These are phyloP conservation scores for Andrena trimmerana DNA, from an alignment of 2,888 invertebrate genomes.

Conservation along the genomic window DNA sequence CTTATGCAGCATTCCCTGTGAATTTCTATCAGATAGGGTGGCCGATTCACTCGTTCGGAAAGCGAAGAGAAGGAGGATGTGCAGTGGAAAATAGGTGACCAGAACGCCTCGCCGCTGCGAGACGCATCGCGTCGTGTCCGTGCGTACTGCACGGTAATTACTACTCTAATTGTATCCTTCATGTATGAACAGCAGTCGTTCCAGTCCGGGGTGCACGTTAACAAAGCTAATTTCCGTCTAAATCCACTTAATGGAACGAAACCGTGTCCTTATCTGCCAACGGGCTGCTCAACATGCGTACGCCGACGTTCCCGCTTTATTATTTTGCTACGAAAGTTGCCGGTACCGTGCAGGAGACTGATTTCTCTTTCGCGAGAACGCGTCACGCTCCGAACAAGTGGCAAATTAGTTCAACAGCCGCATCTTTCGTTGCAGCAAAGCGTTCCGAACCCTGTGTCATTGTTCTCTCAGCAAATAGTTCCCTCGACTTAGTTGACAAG, in stretches of 20 bases:
- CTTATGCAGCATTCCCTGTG: neutral
- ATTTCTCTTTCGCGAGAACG: conserved; percentile 49
- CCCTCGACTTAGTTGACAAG: too few relatives aligned
- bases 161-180: conserved; percentile 66
- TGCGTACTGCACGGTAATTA: conserved; percentile 62
- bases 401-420: conserved; percentile 33
- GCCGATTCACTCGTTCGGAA: conserved; percentile 32
- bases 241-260: conserved; percentile 62
- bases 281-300: conserved; percentile 43
- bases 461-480: neutral
- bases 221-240: conserved; percentile 70
- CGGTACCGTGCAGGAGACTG: conserved; percentile 20
- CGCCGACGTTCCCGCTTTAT: conserved; percentile 28
- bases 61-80: conserved; percentile 19
- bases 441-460: neutral
- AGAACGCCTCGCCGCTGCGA: conserved; percentile 36
- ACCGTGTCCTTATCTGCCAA: conserved; percentile 58
- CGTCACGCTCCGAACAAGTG: conserved; percentile 29
- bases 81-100: conserved; percentile 55
- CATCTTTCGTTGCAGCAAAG: conserved; percentile 21
- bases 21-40: conserved; percentile 32
- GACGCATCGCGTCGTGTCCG: conserved; percentile 43
- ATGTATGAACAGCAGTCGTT: conserved; percentile 66
- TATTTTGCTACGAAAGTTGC: conserved; percentile 43
- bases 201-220: conserved; percentile 60